phyloP scores from a whole-genome alignment of 2,113 vertebrate genomes.

The Ochotona princeps region DNA sequence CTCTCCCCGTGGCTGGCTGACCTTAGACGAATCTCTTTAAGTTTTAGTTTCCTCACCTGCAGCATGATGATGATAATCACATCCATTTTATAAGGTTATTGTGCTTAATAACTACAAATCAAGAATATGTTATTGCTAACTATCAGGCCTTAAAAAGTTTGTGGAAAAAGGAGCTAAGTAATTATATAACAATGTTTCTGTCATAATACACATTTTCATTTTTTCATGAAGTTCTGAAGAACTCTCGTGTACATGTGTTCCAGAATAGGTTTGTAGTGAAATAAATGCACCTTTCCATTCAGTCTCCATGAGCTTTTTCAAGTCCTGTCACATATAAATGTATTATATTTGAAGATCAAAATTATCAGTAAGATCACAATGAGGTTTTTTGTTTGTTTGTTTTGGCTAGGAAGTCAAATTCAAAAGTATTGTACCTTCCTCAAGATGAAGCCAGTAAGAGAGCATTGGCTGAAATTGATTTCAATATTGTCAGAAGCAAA shows the following conservation, averaged over 20 bases:
- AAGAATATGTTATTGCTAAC: background rate
- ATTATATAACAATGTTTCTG: too few relatives aligned
- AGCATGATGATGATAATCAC: background rate
- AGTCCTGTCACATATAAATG: background rate
- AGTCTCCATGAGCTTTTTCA: too few relatives aligned
- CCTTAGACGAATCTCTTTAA: background rate
- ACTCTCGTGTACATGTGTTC: too few relatives aligned
- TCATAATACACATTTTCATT: too few relatives aligned
- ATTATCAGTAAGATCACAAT: background rate
- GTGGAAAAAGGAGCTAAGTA: too few relatives aligned
- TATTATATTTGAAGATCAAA: slow-evolving; percentile 8
- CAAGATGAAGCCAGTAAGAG: background rate
- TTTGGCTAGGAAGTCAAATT: background rate
- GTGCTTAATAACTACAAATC: background rate
- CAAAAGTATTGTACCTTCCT: background rate
- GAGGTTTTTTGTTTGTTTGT: background rate
- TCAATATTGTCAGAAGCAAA: background rate
- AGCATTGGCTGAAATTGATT: background rate
- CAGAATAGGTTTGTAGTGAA: too few relatives aligned
- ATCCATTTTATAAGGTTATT: background rate
- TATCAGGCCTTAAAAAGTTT: background rate
- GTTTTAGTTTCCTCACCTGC: background rate
- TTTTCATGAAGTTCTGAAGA: too few relatives aligned
- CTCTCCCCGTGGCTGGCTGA: background rate
- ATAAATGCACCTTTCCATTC: too few relatives aligned